A percentile compares a stretch with the other conserved stretches of the same genome.
phyloP scores from a whole-genome alignment of 1,140 invertebrate genomes.

The Sminthurinus signatus region DNA sequence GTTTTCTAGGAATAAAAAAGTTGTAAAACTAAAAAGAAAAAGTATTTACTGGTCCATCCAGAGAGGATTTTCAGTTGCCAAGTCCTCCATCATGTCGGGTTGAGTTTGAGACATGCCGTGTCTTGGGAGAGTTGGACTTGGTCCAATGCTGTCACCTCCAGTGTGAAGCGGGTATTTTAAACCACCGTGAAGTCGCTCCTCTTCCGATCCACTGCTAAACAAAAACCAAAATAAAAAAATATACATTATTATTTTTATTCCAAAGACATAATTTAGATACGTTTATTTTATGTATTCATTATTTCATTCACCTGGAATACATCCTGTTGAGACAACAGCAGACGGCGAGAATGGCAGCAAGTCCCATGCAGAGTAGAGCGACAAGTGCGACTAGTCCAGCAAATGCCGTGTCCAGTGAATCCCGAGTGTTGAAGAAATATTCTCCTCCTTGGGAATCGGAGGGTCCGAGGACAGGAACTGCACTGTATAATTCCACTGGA shows the following conservation, averaged over 20 bases:
- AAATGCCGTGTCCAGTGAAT: constrained; percentile 75
- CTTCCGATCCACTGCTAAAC: constrained; percentile 21
- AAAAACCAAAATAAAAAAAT: too few relatives aligned
- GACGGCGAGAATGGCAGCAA: constrained; percentile 76
- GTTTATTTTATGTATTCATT: too few relatives aligned
- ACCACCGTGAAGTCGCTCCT: constrained; percentile 27
- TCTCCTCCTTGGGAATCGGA: constrained; percentile 23
- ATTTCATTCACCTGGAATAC: constrained; percentile 46
- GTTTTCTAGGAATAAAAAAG: too few relatives aligned
- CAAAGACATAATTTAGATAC: too few relatives aligned
- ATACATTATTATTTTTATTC: too few relatives aligned
- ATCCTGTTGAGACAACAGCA: constrained; percentile 67
- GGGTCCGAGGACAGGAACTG: constrained; percentile 31
- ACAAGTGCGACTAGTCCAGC: constrained; percentile 76
- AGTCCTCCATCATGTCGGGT: constrained; percentile 60
- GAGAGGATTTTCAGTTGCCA: constrained; percentile 84
- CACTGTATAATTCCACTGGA: constrained; percentile 34
- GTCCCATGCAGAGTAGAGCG: constrained; percentile 76
- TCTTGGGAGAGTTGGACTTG: constrained; percentile 26
- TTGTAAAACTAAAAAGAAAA: background rate
- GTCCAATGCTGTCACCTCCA: constrained; percentile 19
- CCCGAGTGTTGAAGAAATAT: constrained; percentile 47
- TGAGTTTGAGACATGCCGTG: constrained; percentile 4
- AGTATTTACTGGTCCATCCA: constrained; percentile 79
- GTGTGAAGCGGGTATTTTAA: constrained; percentile 39